Evolutionary conservation across 30 jellyfish, hydroid and myxozoan species (phyloP), one percentile per base, ranked within the genome.

Genomic region (Hydractinia echinata): DNA sequence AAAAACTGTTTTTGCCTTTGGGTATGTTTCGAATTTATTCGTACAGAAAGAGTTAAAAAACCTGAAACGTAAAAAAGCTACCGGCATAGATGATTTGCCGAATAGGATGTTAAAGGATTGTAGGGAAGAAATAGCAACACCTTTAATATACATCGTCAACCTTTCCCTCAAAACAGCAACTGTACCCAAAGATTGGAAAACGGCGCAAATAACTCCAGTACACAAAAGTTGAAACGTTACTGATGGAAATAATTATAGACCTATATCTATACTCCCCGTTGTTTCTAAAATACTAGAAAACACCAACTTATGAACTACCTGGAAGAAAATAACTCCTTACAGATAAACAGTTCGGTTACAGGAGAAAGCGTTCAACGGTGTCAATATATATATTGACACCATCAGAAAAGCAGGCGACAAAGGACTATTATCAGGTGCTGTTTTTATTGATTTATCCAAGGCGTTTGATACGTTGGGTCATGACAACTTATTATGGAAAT

Each of bases 1-100:
- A 10, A 62, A 62, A 62, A 39, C 4, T 39, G 16, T 62, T 62
- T 62, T 10, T 15, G 5, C 30, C 30, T 62, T 62, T 15, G n/a
- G n/a, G n/a, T n/a, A n/a, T n/a, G n/a, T n/a, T n/a, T n/a, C n/a
- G n/a, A n/a, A n/a, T n/a, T n/a, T n/a, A n/a, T n/a, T n/a, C n/a
- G n/a, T n/a, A n/a, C n/a, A n/a, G n/a, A n/a, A n/a, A n/a, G n/a
- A n/a, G 8, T 62, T 62, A 62, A 76, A 76, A 55, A 76, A 55
- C 14, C n/a, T 76, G 72, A 76, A 76, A 54, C 81, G 81, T 16
- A 55, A 55, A 50, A 18, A 55, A 14, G 85, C 85, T 52, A 48
- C 81, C 51, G 85, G 68, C n/a, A 56, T 56, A 9, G 68, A n/a
- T n/a, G n/a, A 56, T 56, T n/a, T 56, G 68, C 68, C 68, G 68